Conservation (phyloP, 2,797 vertebrate species). For the Lithobates sylvaticus region DNA sequence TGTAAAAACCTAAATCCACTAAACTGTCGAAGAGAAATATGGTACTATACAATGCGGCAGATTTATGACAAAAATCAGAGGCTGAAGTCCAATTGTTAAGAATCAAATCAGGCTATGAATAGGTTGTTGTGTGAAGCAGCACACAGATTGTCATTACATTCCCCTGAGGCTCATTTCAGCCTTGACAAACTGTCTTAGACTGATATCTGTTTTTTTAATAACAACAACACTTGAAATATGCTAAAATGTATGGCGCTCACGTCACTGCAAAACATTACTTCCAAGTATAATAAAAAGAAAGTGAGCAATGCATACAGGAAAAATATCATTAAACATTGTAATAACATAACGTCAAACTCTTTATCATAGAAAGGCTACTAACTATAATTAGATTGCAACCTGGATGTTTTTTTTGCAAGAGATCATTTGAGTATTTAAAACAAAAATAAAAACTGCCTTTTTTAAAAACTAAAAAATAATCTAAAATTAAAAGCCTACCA, state of each 20-base stretch:
- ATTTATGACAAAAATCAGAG: constrained; percentile 75
- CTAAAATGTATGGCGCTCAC: constrained; percentile 77
- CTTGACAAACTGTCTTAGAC: constrained; percentile 81
- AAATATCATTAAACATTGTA: neutral
- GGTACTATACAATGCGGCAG: constrained; percentile 68
- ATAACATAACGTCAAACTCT: neutral
- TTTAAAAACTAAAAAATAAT: neutral
- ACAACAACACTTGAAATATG: constrained; percentile 79
- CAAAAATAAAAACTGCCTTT: neutral
- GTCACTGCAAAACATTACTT: constrained; percentile 71
- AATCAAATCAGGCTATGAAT: constrained; percentile 75
- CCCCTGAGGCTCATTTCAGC: constrained; percentile 76
- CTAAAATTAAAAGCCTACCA: no score
- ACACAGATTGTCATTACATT: constrained; percentile 74
- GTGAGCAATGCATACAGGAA: neutral
- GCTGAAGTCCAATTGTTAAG: constrained; percentile 75
- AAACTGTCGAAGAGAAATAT: constrained; percentile 65
- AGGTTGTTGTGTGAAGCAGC: constrained; percentile 69
- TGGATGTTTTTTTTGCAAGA: neutral
- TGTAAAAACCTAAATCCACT: constrained; percentile 67
- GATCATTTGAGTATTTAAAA: neutral
- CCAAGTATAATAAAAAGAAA: neutral
- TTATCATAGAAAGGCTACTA: neutral
- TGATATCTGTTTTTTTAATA: constrained; percentile 81
- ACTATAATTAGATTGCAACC: neutral